These are phyloP conservation scores for Arenaria interpres DNA, from an alignment of 2,113 vertebrate genomes.

Conservation along the genomic window DNA sequence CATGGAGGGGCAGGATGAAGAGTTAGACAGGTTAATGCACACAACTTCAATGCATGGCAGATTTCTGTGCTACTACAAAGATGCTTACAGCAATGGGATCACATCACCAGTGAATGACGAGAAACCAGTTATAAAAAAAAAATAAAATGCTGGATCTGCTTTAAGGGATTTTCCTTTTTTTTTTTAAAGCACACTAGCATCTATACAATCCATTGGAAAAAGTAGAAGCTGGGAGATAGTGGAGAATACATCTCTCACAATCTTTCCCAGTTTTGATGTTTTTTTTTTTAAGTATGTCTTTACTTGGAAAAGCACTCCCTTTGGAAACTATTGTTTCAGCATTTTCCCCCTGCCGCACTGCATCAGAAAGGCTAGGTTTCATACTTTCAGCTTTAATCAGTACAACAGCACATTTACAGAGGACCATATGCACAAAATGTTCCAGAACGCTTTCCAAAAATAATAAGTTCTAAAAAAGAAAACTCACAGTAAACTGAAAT, in stretches of 20 bases:
- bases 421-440: conserved; percentile 68
- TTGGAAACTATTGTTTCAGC: conserved; percentile 40
- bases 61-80: not conserved
- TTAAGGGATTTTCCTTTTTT: not conserved
- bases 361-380: conserved; percentile 44
- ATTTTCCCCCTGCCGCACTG: not conserved
- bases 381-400: conserved; percentile 66
- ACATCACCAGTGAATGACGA: not conserved
- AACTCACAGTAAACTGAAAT: conserved; percentile 35
- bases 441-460: conserved; percentile 75
- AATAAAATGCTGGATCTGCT: not conserved
- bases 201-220: not conserved
- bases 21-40: not conserved
- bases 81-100: not conserved
- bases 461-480: conserved; percentile 67
- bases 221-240: not conserved
- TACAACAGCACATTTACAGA: conserved; percentile 63
- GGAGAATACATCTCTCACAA: not conserved
- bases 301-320: conserved; percentile 15
- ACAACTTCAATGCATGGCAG: not conserved
- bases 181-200: not conserved
- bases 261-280: not conserved
- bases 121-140: not conserved
- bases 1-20: accelerated
- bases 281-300: not conserved